Evolutionary conservation across 2,888 invertebrate genomes (phyloP), one percentile per base, ranked within the genome.

Genomic region (Tenthredo scrophulariae): DNA sequence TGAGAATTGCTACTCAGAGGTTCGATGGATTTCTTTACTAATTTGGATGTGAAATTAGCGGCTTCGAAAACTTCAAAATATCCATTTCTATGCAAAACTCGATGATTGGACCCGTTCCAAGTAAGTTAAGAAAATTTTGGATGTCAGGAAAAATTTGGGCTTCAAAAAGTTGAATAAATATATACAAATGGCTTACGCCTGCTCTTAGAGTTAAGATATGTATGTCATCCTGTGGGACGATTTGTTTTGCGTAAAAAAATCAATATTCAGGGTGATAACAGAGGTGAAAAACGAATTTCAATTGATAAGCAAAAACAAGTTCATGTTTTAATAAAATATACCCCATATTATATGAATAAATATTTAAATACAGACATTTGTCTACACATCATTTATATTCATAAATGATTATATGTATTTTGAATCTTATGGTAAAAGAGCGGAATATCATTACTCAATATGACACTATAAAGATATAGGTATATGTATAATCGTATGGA

Each of bases 361-460:
- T 67, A 67, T 67, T 15, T 43, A 74, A 10, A 40, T 9, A 13
- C 4, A 40, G 15, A 22, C n/a, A 40, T 46, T 43, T 43, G 33
- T 74, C 43, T 40, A 74, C 40, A 72, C n/a, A 33, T 37, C 37
- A n/a, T 72, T 72, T 74, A 74, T 74, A 26, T 43, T 43, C 10
- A 46, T 43, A 26, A 43, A 26, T 74, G 26, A n/a, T 46, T 15
- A 37, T 46, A 43, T 15, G 43, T 40, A 26, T 26, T 43, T 13
- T 26, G 43, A 43, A 43, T 43, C 43, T 74, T 74, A 74, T 22
- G 10, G 74, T 22, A 29, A 10, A 26, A 43, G 13, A 74, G 26
- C 13, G 10, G 22, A 43, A 33, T 40, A 22, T 26, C 26, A 43
- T 54, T 2, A 54, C n/a, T 54, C n/a, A n/a, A n/a, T 54, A 54